Conservation (phyloP, 2,113 vertebrate species). For the Oxygymnocypris stewartii region DNA sequence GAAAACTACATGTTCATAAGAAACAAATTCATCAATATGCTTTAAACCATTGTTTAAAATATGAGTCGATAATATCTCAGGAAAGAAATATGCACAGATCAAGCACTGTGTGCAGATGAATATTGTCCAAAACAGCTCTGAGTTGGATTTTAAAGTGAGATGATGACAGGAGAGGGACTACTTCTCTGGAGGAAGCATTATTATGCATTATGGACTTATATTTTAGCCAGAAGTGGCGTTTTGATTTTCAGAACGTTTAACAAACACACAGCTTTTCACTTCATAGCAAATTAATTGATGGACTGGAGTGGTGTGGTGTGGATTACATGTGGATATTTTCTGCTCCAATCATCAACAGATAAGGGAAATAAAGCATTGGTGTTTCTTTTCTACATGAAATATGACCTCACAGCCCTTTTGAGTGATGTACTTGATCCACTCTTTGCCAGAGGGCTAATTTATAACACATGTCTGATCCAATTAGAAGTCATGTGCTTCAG, state of each 20-base stretch:
- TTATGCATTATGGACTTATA: no score
- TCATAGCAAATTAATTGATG: not conserved
- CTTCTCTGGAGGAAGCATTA: no score
- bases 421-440: not conserved
- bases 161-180: not conserved
- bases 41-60: no score
- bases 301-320: not conserved
- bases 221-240: no score
- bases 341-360: not conserved
- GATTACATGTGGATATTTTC: not conserved
- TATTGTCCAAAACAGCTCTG: no score
- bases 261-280: no score
- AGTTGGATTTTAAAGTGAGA: not conserved
- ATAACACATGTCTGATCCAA: constrained; percentile 9
- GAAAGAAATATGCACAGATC: no score
- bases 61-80: no score
- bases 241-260: no score
- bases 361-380: not conserved
- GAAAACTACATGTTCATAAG: no score
- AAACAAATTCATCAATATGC: no score
- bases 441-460: not conserved
- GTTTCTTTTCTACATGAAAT: not conserved
- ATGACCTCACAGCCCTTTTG: not conserved
- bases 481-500: not conserved
- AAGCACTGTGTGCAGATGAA: no score